Percentiles rank a stretch among this genome's conserved stretches.
Conservation (phyloP, 2,797 vertebrate genomes). For the Silurus aristotelis region DNA sequence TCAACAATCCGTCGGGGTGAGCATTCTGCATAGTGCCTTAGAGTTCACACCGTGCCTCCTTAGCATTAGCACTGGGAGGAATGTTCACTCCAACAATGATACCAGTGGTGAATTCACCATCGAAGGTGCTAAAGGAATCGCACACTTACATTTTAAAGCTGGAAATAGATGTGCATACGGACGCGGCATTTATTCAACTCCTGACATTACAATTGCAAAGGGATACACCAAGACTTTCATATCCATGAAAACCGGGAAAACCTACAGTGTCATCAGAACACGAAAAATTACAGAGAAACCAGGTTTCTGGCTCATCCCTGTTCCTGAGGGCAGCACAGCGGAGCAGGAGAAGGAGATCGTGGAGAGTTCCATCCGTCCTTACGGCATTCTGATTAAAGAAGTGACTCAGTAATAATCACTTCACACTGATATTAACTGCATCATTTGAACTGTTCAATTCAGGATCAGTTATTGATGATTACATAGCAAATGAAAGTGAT, state of each 20-base stretch:
- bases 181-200: slow-evolving; percentile 57
- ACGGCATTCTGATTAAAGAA: slow-evolving; percentile 67
- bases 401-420: not conserved
- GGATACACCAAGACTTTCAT: slow-evolving; percentile 22
- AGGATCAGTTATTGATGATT: no score
- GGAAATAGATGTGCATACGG: slow-evolving; percentile 3
- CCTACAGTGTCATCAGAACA: slow-evolving; percentile 42
- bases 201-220: slow-evolving; percentile 24
- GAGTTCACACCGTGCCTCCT: no score
- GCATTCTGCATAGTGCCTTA: no score
- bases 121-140: slow-evolving; percentile 6
- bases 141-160: not conserved
- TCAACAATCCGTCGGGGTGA: no score
- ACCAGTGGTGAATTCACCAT: no score
- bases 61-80: no score
- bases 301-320: slow-evolving; percentile 62
- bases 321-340: slow-evolving; percentile 49
- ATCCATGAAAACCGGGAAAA: slow-evolving; percentile 41
- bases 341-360: slow-evolving; percentile 54
- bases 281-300: not conserved
- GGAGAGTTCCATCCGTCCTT: slow-evolving; percentile 64
- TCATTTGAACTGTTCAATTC: no score
- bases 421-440: no score
- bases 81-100: no score
- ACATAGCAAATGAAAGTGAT: no score